Base-by-base conservation (phyloP, 2,113 vertebrate species). In the Lepidothrix coronata region DNA sequence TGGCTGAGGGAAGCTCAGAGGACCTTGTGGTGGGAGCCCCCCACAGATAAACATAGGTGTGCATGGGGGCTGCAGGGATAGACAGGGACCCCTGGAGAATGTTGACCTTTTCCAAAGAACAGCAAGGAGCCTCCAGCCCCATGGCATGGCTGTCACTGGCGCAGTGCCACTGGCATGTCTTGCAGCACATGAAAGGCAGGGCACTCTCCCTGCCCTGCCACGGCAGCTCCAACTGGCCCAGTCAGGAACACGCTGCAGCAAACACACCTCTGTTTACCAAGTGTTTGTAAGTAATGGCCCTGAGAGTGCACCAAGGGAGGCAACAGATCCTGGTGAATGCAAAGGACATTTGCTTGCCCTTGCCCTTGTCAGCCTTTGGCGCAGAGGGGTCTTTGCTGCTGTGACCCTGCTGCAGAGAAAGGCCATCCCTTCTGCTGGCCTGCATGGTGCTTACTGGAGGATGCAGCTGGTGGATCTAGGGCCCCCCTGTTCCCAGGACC, bases 231-330 rank as follows among this genome's bases (percentile, higher is more conserved):
- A 2, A 11, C 75, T 24, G 6, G 65, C 75, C 39, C 39, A 7
- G 58, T 8, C 1, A 0, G 84, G 94, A 89, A 72, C 1, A 0
- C 0, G 1, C 65, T 52, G 78, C 75, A 81, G 70, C 67, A 51
- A 90, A 76, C 95, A 87, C 67, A 72, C 77, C 88, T 94, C 70
- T 95, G 80, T 89, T 95, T 95, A 78, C 85, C 58, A 37, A 72
- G 78, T 20, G 3, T 23, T 59, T 1, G 0, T 8, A 44, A 90
- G 71, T 31, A 73, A 76, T 48, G 55, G 31, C 63, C 49, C 55
- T 65, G 74, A 30, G 74, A 20, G 28, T 6, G 71, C 59, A 48
- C 43, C 1, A 1, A 66, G 33, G 46, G 25, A 91, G 55, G 43
- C 2, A 59, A 10, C 8, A 55, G 57, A 33, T 82, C 74, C 61